Conservation (phyloP, 2,113 vertebrate genomes). For the Gnathonemus echidnorhynchus region DNA sequence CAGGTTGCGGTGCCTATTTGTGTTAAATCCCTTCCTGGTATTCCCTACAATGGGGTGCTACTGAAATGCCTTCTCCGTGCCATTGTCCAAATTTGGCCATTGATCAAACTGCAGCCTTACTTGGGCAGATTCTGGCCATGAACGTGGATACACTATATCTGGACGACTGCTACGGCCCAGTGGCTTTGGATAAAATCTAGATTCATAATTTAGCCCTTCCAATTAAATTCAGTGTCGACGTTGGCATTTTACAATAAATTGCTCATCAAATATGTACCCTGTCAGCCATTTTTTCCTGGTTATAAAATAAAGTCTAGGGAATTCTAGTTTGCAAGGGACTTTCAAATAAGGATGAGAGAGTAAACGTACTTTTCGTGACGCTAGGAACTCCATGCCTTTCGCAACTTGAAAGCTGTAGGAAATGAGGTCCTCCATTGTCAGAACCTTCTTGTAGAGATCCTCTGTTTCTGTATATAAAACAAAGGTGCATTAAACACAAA, state of each 20-base stretch:
- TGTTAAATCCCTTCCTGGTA: background rate
- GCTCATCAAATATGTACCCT: background rate
- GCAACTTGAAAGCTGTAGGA: conserved; percentile 94
- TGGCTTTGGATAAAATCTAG: background rate
- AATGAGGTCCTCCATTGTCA: conserved; percentile 86
- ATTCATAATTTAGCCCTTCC: background rate
- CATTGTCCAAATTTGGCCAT: background rate
- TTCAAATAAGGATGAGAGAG: background rate
- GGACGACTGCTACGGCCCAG: background rate
- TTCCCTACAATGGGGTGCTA: background rate
- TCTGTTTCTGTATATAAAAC: conserved; percentile 67
- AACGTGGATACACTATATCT: background rate
- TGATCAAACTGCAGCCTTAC: conserved; percentile 9
- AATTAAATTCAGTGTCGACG: background rate
- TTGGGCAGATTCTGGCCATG: background rate
- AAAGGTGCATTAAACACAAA: conserved; percentile 12
- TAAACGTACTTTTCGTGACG: conserved; percentile 79
- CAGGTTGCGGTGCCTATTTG: background rate
- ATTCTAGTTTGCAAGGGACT: background rate
- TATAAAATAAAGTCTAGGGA: background rate
- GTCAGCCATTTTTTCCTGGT: conserved; percentile 2
- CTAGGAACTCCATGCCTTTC: conserved; percentile 92
- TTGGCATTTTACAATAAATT: background rate
- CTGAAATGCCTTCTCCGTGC: background rate
- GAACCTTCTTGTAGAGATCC: conserved; percentile 78